Conservation (phyloP, 1,140 invertebrate genomes). For the Aphelenchoides besseyi region DNA sequence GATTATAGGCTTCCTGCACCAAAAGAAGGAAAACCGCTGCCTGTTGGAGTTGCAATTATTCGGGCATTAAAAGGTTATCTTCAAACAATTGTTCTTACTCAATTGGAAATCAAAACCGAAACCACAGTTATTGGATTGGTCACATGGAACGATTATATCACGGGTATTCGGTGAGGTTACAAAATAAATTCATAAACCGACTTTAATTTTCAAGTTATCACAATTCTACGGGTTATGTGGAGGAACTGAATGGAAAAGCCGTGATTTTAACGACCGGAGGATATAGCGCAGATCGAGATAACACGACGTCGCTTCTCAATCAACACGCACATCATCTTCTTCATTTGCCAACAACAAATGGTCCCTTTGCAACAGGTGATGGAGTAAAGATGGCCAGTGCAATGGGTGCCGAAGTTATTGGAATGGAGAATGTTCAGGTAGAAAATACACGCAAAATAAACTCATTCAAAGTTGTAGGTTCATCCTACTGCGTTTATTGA, state of each 20-base stretch:
- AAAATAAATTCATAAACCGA: no score
- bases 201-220: no score
- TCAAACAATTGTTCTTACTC: constrained; percentile 41
- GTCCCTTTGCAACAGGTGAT: constrained; percentile 63
- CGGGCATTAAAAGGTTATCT: constrained; percentile 51
- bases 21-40: constrained; percentile 62
- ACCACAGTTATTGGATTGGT: constrained; percentile 53
- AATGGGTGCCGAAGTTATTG: constrained; percentile 53
- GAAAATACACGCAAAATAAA: no score
- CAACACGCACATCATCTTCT: constrained; percentile 57
- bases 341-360: constrained; percentile 63
- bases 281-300: constrained; percentile 36
- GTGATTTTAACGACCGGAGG: constrained; percentile 62
- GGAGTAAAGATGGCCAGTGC: constrained; percentile 62
- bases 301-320: constrained; percentile 51
- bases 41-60: constrained; percentile 63
- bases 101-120: constrained; percentile 39
- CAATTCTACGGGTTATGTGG: background rate
- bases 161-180: constrained; percentile 42
- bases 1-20: constrained; percentile 58
- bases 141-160: constrained; percentile 60
- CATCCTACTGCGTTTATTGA: constrained; percentile 63
- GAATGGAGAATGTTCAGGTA: constrained; percentile 58
- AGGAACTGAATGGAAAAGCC: constrained; percentile 49
- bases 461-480: no score